Base-by-base conservation (phyloP, 1,140 invertebrate genomes). In the Agrilus planipennis region DNA sequence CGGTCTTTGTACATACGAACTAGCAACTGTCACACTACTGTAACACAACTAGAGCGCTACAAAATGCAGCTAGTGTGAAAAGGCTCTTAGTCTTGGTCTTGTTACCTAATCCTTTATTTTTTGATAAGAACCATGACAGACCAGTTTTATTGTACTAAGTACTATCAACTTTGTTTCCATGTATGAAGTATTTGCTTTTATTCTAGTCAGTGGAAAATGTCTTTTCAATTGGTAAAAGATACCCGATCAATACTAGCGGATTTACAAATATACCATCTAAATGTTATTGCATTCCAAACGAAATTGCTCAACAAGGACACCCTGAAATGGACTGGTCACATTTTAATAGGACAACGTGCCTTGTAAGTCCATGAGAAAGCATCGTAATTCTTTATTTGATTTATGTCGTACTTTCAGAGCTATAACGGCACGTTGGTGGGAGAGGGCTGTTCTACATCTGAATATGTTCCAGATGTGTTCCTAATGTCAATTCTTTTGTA, bases 401-500 rank as follows among this genome's bases (percentile, higher is more conserved):
- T 48, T 50, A 50, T 51, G 51, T 53, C 50, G 50, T 57, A 45
- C 54, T 69, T 74, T 45, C 63, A 88, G 84, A 50, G 61, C 27
- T 74, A 73, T 46, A 87, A 87, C 62, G 90, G 89, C 25, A 84
- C 77, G 6, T 59, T 89, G 44, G 52, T 72, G 12, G 88, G 86
- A 15, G 62, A 63, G 6, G 81, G 79, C 34, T 95, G 90, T 57
- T 64, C 65, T 36, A 72, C 62, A 15, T 81, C 80, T 52, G 70
- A 75, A 41, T 84, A 84, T 55, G 76, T 83, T 30, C 85, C 92
- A 41, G 90, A 99, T 67, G 87, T 97, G 46, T 97, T 93, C 68
- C 78, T 98, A 39, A 90, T 99, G 81, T 97, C 92, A 42, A 75
- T 93, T 51, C 75, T 97, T 32, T 72, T 98, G 44, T 97, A 97